Evolutionary conservation across 2,888 invertebrate genomes (phyloP).

Genomic region (Temnothorax rugatulus): DNA sequence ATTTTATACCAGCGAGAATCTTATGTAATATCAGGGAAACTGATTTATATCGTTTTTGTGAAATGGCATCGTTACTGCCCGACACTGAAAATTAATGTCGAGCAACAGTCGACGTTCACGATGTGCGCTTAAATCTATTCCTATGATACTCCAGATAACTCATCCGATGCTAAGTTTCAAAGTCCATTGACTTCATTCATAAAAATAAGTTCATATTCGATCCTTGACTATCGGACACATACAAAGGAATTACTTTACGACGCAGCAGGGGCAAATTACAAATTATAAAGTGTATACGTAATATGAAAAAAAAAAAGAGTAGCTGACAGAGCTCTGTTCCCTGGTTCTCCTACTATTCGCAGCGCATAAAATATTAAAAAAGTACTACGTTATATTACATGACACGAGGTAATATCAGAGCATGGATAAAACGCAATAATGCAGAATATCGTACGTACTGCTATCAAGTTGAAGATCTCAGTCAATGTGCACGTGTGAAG

Average conservation of each 20-base stretch:
- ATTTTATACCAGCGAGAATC: slow-evolving; percentile 5
- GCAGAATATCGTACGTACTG: slow-evolving; percentile 10
- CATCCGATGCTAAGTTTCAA: not conserved
- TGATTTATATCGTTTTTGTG: slow-evolving; percentile 16
- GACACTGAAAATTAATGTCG: slow-evolving; percentile 43
- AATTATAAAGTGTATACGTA: slow-evolving; percentile 12
- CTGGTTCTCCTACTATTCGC: not conserved
- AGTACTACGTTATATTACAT: slow-evolving; percentile 24
- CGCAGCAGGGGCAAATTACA: slow-evolving; percentile 23
- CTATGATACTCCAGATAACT: not conserved
- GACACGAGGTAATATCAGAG: slow-evolving; percentile 36
- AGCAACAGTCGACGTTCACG: not conserved
- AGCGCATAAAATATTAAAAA: slow-evolving; percentile 36
- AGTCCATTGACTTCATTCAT: not conserved
- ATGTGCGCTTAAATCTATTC: slow-evolving; percentile 14
- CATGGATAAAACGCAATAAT: slow-evolving; percentile 39
- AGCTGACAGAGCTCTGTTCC: slow-evolving; percentile 28
- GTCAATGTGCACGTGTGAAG: slow-evolving; percentile 48
- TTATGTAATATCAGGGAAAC: slow-evolving; percentile 26
- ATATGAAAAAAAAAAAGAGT: slow-evolving; percentile 27
- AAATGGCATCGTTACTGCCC: not conserved
- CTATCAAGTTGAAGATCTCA: slow-evolving; percentile 48
- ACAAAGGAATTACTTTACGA: slow-evolving; percentile 26
- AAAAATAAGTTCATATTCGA: slow-evolving; percentile 4
- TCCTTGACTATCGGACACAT: not conserved